Conservation (phyloP, 37 sponge, comb jelly and placozoan species). For the Beroe ovata region DNA sequence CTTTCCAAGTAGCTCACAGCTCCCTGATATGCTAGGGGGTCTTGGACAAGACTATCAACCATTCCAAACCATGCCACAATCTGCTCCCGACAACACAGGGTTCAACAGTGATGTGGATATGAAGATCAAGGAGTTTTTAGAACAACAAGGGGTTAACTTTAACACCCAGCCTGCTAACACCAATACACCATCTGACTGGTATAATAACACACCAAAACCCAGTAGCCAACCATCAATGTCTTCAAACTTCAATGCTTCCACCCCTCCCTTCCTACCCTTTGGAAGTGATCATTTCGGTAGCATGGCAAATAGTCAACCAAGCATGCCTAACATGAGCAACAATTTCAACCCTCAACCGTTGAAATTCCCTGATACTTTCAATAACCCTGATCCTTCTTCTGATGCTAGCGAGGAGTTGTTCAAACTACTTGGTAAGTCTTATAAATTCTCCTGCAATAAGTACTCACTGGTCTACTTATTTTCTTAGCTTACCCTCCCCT, state of each 20-base stretch:
- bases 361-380: not conserved
- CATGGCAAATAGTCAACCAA: not conserved
- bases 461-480: no score
- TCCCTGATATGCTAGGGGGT: not conserved
- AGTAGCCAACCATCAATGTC: not conserved
- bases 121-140: not conserved
- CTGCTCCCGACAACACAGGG: not conserved
- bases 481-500: no score
- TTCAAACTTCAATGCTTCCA: not conserved
- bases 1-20: not conserved
- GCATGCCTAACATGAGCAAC: not conserved
- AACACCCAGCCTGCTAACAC: not conserved
- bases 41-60: slow-evolving; percentile 22
- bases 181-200: not conserved
- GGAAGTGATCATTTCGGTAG: not conserved
- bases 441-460: no score
- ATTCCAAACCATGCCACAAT: not conserved
- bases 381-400: not conserved
- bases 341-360: not conserved
- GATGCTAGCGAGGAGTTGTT: slow-evolving; percentile 11
- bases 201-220: not conserved
- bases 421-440: slow-evolving; percentile 10
- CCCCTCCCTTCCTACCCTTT: not conserved
- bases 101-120: not conserved
- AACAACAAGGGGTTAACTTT: not conserved